A percentile compares a stretch with the other conserved stretches of the same genome.
These are phyloP conservation scores for Callaeas wilsoni DNA, from an alignment of 2,113 vertebrate species.

Conservation along the genomic window DNA sequence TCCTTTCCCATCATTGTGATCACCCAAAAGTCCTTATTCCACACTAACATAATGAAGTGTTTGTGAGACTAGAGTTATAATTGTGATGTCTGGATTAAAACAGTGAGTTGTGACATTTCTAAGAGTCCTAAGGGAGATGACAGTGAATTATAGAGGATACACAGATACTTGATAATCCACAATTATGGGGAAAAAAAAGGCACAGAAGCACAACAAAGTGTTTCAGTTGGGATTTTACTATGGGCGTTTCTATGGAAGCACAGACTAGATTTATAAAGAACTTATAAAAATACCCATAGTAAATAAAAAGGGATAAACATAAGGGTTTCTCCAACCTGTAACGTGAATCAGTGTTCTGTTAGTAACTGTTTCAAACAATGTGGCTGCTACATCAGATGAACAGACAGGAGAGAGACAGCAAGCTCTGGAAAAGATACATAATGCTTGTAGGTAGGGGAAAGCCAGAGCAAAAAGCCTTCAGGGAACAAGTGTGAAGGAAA, in stretches of 20 bases:
- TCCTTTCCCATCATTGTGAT: conserved; percentile 38
- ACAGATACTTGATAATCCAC: neutral
- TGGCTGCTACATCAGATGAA: neutral
- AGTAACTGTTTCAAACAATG: neutral
- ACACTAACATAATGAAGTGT: neutral
- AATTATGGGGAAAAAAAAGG: neutral
- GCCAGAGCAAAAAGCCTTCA: neutral
- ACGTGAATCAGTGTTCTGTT: neutral
- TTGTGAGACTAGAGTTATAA: neutral
- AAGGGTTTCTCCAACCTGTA: neutral
- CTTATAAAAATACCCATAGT: neutral
- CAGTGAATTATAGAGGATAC: neutral
- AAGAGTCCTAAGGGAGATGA: neutral
- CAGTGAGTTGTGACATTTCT: conserved; percentile 4
- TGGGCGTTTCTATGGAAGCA: neutral
- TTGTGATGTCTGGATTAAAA: neutral
- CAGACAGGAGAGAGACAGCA: neutral
- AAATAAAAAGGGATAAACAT: neutral
- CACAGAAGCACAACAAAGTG: neutral
- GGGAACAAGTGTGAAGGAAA: conserved; percentile 26
- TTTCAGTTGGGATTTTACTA: neutral
- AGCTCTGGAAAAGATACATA: neutral
- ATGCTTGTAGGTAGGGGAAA: neutral
- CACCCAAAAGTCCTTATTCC: neutral
- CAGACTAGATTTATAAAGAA: neutral